Conservation (phyloP, 2,113 vertebrate genomes). For the Seriola aureovittata region DNA sequence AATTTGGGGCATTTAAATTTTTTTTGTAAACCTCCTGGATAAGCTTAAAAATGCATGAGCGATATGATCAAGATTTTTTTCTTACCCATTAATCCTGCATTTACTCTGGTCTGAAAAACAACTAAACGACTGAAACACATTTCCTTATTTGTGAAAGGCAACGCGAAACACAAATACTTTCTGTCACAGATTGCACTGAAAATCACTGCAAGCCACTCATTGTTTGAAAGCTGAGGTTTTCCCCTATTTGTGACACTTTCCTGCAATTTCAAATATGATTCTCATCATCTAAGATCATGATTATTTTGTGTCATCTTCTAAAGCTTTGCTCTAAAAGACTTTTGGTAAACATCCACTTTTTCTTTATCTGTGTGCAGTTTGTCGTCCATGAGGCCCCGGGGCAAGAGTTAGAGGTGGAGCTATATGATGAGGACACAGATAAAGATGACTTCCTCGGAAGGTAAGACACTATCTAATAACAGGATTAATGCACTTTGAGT, state of each 20-base stretch:
- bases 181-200: not conserved
- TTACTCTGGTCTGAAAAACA: not conserved
- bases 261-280: not conserved
- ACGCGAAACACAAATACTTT: not conserved
- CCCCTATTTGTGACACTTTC: no score
- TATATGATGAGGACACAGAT: conserved; percentile 95
- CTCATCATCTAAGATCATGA: no score
- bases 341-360: not conserved
- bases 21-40: not conserved
- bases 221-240: not conserved
- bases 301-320: not conserved
- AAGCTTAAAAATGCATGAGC: not conserved
- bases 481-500: not conserved
- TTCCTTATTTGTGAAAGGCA: not conserved
- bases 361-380: conserved; percentile 83
- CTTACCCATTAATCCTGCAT: rapidly evolving
- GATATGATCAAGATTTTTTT: not conserved
- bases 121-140: not conserved
- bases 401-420: conserved; percentile 94
- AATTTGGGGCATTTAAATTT: not conserved
- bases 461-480: conserved; percentile 76
- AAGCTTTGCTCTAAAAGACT: not conserved
- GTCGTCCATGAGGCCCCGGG: conserved; percentile 95
- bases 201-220: not conserved
- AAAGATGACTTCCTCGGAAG: conserved; percentile 95